Base-by-base conservation (phyloP, 2,888 invertebrate genomes). In the Charanyca ferruginea region DNA sequence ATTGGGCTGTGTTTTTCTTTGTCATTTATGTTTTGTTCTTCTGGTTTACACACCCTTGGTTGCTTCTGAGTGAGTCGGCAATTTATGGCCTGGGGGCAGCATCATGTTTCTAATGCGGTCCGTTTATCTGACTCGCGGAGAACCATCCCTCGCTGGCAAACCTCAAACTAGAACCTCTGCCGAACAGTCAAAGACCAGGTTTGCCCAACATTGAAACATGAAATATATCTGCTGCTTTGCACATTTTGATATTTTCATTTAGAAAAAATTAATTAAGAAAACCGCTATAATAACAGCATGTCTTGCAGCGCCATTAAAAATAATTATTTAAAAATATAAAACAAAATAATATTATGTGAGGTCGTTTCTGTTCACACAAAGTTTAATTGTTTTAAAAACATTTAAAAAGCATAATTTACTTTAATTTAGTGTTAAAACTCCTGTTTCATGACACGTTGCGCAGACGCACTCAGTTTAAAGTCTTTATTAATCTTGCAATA, bases 331-430 rank as follows among this genome's bases (percentile, higher is more conserved):
- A 59, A 59, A 44, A 66, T 66, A 41, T 38, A 38, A 51, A 35
- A 28, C 11, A 32, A 11, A 11, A 18, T 42, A n/a, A 48, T 25
- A 25, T 60, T 41, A 52, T 1, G 6, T 13, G 61, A 62, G 47
- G 22, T 25, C 42, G 22, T 0, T 23, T 48, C 47, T 42, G 35
- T 53, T 70, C 63, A 42, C 70, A 42, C 63, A 42, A 38, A 35
- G 22, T 70, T 62, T 41, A 64, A 64, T 71, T 64, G 54, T 72
- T 55, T 22, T 45, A 55, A 72, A 49, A 54, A 69, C 69, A 32
- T 51, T 53, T 55, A 18, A 45, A 64, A 55, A 16, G 54, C 64
- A 64, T 55, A 51, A 55, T 71, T 45, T 71, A 69, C 20, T 22
- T 69, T 49, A 64, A 71, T 64, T 71, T 71, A 54, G 38, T 64